Evolutionary conservation across 1,140 invertebrate genomes (phyloP).

Genomic region (Teleopsis dalmanni): DNA sequence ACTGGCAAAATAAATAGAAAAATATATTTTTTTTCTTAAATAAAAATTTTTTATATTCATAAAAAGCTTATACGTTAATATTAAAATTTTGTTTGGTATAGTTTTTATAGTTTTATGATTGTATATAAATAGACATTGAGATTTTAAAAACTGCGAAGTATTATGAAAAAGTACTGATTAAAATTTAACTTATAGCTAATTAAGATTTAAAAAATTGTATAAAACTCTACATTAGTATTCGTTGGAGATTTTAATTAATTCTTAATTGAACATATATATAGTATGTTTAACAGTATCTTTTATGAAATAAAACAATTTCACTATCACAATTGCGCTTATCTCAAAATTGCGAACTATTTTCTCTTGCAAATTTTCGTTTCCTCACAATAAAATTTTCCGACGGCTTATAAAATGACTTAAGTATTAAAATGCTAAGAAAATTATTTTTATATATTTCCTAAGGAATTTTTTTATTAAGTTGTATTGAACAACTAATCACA

Average conservation of each 20-base stretch:
- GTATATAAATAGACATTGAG: constrained; percentile 14
- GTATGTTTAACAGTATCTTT: background rate
- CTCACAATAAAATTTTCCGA: constrained; percentile 2
- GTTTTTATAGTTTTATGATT: background rate
- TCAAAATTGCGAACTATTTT: constrained; percentile 1
- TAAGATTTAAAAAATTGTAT: constrained; percentile 23
- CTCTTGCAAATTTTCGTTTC: too few relatives aligned
- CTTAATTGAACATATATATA: background rate
- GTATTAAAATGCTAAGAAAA: background rate
- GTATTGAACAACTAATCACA: constrained; percentile 8
- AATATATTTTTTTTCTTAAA: background rate
- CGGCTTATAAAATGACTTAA: constrained; percentile 5
- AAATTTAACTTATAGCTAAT: too few relatives aligned
- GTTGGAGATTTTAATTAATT: background rate
- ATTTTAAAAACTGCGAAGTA: too few relatives aligned
- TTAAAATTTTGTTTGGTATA: background rate
- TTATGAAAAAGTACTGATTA: too few relatives aligned
- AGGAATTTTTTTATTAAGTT: background rate
- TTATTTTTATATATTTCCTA: background rate
- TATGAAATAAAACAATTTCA: constrained; percentile 6
- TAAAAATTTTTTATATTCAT: background rate
- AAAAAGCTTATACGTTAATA: background rate
- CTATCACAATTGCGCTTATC: constrained; percentile 16
- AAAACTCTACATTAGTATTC: constrained; percentile 7
- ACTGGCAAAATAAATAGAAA: constrained; percentile 4